Conservation (phyloP, 1,140 invertebrate genomes). For the Listronotus oregonensis region DNA sequence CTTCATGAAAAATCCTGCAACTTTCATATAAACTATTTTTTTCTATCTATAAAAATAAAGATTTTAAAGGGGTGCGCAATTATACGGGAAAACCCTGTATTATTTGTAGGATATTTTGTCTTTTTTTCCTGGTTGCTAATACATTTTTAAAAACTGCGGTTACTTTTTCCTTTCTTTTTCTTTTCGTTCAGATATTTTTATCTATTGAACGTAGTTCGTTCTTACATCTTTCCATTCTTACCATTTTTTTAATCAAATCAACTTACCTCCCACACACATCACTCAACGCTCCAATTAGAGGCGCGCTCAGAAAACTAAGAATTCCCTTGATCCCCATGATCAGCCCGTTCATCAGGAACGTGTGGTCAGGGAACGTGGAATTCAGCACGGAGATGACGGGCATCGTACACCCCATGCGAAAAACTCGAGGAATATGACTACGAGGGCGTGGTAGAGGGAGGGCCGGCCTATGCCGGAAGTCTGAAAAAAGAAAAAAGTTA, state of each 20-base stretch:
- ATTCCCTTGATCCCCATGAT: constrained; percentile 96
- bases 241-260: neutral
- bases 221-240: neutral
- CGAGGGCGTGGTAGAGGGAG: constrained; percentile 95
- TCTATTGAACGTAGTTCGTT: neutral
- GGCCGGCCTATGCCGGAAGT: constrained; percentile 89
- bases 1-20: too few relatives aligned
- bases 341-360: constrained; percentile 99
- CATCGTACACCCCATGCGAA: constrained; percentile 99
- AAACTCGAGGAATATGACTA: constrained; percentile 99
- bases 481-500: constrained; percentile 59
- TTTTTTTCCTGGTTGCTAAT: too few relatives aligned
- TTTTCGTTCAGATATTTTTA: too few relatives aligned
- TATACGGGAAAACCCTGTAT: too few relatives aligned
- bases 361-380: constrained; percentile 97
- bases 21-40: too few relatives aligned
- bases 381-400: constrained; percentile 97
- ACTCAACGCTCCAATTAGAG: constrained; percentile 91
- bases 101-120: too few relatives aligned
- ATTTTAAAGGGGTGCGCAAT: too few relatives aligned
- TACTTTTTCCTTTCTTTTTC: too few relatives aligned
- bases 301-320: constrained; percentile 95
- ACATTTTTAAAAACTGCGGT: too few relatives aligned
- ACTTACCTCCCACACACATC: constrained; percentile 86
- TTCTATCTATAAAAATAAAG: too few relatives aligned